Evolutionary conservation across 2,888 invertebrate species (phyloP), one percentile per base, ranked within the genome.

Genomic region (Tuberolachnus salignus): DNA sequence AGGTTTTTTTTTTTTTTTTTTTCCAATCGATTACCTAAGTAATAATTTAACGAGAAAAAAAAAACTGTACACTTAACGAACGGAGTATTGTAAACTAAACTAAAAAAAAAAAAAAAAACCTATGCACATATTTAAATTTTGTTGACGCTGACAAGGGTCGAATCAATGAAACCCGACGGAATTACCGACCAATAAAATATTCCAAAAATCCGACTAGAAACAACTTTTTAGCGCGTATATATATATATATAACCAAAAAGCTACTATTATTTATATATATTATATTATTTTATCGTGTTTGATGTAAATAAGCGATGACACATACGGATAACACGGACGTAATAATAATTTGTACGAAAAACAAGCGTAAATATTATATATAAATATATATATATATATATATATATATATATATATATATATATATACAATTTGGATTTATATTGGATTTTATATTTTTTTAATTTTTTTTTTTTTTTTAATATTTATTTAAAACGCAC

Each of bases 291-390:
- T 55, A 59, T 64, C 23, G 51, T 19, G 34, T 53, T 42, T 72
- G 59, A 59, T 59, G n/a, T 6, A 61, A 19, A 72, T 61, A 49
- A 61, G 59, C 59, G 26, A 59, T 61, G 72, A 72, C 72, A 34
- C 19, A 16, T 69, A 26, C 26, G 16, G 14, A 16, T 10, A 34
- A 63, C 13, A 16, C 10, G 46, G 23, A 44, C 46, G 3, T 16
- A 34, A 66, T 66, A 66, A 66, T 66, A n/a, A n/a, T 66, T 26
- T n/a, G 46, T 46, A 46, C 19, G 8, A 13, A 63, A 63, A 63
- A n/a, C 34, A 34, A 34, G 34, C 6, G 34, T 6, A 4, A 6
- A 34, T 34, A 34, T n/a, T n/a, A n/a, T n/a, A n/a, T n/a, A n/a
- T n/a, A n/a, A n/a, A n/a, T n/a, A n/a, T n/a, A n/a, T n/a, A n/a